Evolutionary conservation across 2,888 invertebrate genomes (phyloP).

Genomic region (Byasa hedistus): DNA sequence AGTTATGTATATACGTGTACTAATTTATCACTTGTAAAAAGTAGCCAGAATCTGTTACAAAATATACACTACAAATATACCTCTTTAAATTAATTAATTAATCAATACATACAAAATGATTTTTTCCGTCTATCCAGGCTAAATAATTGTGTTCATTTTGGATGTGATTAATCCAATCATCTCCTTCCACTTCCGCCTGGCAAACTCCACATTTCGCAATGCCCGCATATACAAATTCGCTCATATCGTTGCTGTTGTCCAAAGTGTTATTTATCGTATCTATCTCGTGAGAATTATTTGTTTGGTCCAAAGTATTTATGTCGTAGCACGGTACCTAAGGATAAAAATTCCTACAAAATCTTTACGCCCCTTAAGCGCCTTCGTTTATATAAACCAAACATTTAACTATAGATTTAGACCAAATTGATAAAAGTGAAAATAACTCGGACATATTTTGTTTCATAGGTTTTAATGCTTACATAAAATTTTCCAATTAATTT

Average conservation of each 20-base stretch:
- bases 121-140: slow-evolving; percentile 77
- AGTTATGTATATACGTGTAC: too few species aligned
- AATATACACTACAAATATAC: not conserved
- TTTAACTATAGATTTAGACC: not conserved
- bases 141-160: slow-evolving; percentile 76
- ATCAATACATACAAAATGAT: slow-evolving; percentile 66
- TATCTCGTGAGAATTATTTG: not conserved
- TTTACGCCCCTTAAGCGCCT: too few species aligned
- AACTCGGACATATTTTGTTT: too few species aligned
- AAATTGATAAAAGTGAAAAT: not conserved
- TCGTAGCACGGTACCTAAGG: not conserved
- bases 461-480: too few species aligned
- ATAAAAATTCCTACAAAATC: not conserved
- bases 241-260: not conserved
- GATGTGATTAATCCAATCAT: slow-evolving; percentile 74
- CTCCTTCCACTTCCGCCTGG: slow-evolving; percentile 49
- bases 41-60: too few species aligned
- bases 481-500: too few species aligned
- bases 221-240: slow-evolving; percentile 17
- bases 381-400: not conserved
- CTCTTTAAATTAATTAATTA: not conserved
- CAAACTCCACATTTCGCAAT: slow-evolving; percentile 60
- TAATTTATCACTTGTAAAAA: too few species aligned
- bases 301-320: not conserved
- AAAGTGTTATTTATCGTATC: slow-evolving; percentile 4